phyloP scores from a whole-genome alignment of 2,797 vertebrate species.

The Myripristis jacobus region DNA sequence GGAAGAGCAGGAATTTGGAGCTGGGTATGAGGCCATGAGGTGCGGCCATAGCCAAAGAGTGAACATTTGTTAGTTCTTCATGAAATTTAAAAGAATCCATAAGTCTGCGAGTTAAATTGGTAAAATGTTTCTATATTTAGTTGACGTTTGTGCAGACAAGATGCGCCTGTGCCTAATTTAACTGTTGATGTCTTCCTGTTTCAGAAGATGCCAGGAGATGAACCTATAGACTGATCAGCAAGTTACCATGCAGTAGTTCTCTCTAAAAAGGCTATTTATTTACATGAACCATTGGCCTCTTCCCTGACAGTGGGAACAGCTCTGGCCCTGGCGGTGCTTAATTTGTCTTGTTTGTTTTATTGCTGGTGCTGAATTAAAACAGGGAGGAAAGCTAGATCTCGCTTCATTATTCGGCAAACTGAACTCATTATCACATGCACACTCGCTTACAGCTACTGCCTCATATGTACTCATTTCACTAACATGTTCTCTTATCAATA shows the following conservation, averaged over 20 bases:
- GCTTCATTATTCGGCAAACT: neutral
- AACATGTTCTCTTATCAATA: conserved; percentile 58
- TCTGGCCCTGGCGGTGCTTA: conserved; percentile 6
- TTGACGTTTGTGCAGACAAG: conserved; percentile 1
- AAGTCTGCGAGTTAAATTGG: too few relatives aligned
- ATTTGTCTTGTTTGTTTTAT: conserved; percentile 30
- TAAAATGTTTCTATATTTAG: too few relatives aligned
- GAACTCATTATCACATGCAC: conserved; percentile 21
- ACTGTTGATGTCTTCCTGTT: conserved; percentile 11
- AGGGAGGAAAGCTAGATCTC: neutral
- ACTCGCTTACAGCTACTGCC: neutral
- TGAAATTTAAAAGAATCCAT: too few relatives aligned
- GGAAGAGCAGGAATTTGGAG: too few relatives aligned
- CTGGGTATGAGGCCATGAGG: too few relatives aligned
- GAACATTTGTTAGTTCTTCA: too few relatives aligned
- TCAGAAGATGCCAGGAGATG: conserved; percentile 10
- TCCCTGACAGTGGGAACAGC: neutral
- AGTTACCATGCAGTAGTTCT: conserved; percentile 32
- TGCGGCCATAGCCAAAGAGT: too few relatives aligned
- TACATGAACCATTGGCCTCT: conserved; percentile 37
- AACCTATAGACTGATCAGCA: conserved; percentile 35
- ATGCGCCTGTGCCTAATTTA: conserved; percentile 20
- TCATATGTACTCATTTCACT: conserved; percentile 58
- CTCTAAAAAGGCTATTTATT: conserved; percentile 22
- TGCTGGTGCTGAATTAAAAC: conserved; percentile 12